Evolutionary conservation across 2,113 vertebrate genomes (phyloP), one percentile per base, ranked within the genome.

Genomic region (Phrynocephalus versicolor): DNA sequence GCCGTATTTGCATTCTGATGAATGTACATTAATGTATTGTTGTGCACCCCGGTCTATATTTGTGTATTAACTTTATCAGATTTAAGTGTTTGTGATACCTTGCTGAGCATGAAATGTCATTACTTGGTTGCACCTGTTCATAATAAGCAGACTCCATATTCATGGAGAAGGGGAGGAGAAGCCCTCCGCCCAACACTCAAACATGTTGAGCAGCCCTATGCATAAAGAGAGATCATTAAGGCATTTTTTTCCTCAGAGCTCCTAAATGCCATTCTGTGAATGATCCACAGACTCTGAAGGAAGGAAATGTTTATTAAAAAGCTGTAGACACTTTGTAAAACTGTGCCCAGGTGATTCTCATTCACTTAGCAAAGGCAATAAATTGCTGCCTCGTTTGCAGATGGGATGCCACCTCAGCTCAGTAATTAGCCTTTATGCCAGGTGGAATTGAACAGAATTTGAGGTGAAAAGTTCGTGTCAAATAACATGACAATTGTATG

Each of bases 1-100:
- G 41, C 76, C 84, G 0, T 39, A 90, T 96, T 90, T 96, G 79
- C 89, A 90, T 92, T 92, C 93, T 91, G 87, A 86, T 91, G 89
- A 89, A 90, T 86, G 75, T 85, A 73, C 88, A 84, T 90, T 90
- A 90, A 94, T 87, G 91, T 88, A 85, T 84, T 91, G 85, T 87
- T 89, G 85, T 90, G 81, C 90, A 65, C 67, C 74, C 91, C 90
- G 83, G 82, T 79, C 84, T 35, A 39, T 76, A 89, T 95, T 92
- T 92, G 77, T 88, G 81, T 70, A 84, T 89, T 93, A 90, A 82
- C 64, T 85, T 90, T 79, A 92, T 87, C 89, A 90, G 83, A 93
- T 94, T 89, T 91, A 90, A 92, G 88, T 79, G 88, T 80, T 89
- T 94, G 90, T 87, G 85, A 37, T 85, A 83, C 72, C 87, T 93